phyloP scores from a whole-genome alignment of 2,797 vertebrate species.

The Schizothorax lantsangensis region DNA sequence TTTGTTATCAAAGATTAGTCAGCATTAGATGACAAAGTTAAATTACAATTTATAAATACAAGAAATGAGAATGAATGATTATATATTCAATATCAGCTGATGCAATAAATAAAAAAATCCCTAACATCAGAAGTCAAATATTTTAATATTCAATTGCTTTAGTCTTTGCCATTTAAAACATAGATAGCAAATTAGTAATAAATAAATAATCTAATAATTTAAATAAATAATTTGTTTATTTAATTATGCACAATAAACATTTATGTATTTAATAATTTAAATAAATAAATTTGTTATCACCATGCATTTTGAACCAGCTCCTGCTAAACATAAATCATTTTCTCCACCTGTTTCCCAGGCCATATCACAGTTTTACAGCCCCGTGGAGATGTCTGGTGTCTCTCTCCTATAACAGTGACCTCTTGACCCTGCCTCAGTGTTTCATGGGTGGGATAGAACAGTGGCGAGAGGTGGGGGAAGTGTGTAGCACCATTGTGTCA shows the following conservation, averaged over 20 bases:
- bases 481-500: conserved; percentile 66
- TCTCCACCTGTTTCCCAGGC: conserved; percentile 29
- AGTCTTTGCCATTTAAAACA: neutral
- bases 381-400: neutral
- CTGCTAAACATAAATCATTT: conserved; percentile 1
- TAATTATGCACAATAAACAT: neutral
- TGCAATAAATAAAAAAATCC: neutral
- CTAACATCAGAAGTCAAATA: neutral
- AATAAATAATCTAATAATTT: neutral
- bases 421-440: conserved; percentile 16
- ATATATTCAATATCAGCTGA: neutral
- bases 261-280: neutral
- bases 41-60: neutral
- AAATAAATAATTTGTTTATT: neutral
- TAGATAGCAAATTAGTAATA: neutral
- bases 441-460: conserved; percentile 49
- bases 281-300: neutral
- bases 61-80: neutral
- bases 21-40: neutral
- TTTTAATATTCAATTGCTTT: neutral
- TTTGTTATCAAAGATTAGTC: neutral
- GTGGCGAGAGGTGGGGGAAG: conserved; percentile 39
- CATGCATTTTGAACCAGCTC: neutral
- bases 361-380: conserved; percentile 24
- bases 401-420: conserved; percentile 31